phyloP scores from a whole-genome alignment of 1,140 invertebrate genomes.

The Lepidurus packardi region DNA sequence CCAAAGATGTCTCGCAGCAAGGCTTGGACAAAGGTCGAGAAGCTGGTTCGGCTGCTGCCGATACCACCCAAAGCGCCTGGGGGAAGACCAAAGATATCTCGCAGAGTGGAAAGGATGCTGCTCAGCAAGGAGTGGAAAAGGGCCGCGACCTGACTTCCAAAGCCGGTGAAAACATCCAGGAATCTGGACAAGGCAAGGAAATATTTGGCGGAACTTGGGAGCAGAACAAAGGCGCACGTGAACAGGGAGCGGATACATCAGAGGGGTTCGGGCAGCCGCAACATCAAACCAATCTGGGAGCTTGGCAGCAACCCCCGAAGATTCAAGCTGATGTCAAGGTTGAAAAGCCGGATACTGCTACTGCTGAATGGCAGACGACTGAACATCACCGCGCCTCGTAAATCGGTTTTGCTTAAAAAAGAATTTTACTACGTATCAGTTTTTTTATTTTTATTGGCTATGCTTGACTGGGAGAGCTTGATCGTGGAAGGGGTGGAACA shows the following conservation, averaged over 20 bases:
- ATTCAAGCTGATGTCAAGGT: not conserved
- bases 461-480: not conserved
- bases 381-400: not conserved
- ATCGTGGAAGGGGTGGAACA: slow-evolving; percentile 13
- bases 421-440: not conserved
- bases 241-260: not conserved
- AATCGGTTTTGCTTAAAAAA: not conserved
- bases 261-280: not conserved
- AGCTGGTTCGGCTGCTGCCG: not conserved
- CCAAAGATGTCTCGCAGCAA: not conserved
- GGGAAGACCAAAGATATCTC: not conserved
- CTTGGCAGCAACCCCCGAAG: slow-evolving; percentile 10
- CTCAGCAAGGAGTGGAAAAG: slow-evolving; percentile 13
- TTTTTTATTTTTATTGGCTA: not conserved
- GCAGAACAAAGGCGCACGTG: not conserved
- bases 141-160: not conserved
- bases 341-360: not conserved
- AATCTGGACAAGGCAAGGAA: not conserved
- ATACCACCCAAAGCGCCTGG: not conserved
- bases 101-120: not conserved
- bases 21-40: slow-evolving; percentile 16
- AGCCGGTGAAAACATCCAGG: slow-evolving; percentile 1
- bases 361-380: slow-evolving; percentile 1
- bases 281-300: not conserved
- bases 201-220: not conserved